These are phyloP conservation scores for Apamea crenata DNA, from an alignment of 2,888 invertebrate genomes.

Conservation along the genomic window DNA sequence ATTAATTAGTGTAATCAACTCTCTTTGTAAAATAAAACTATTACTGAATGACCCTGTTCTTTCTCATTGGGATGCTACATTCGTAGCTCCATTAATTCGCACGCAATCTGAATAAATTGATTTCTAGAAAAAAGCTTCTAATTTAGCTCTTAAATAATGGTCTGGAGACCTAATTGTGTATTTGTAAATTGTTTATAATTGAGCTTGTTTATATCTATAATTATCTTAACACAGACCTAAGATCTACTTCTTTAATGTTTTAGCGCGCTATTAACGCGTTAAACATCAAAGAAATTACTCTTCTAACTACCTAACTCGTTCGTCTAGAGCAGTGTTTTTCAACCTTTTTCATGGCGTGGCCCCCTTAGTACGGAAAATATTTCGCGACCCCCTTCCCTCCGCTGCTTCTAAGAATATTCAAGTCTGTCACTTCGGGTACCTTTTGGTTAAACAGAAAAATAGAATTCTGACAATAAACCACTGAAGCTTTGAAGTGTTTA, in stretches of 20 bases:
- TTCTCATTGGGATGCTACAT: constrained; percentile 39
- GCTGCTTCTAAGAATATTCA: no score
- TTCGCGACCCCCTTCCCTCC: no score
- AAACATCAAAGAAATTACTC: no score
- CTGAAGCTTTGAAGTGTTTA: no score
- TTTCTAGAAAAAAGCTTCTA: constrained; percentile 30
- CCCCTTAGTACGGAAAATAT: no score
- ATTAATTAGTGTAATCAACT: background rate
- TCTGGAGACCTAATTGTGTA: constrained; percentile 13
- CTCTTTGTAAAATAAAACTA: constrained; percentile 1
- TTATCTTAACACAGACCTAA: background rate
- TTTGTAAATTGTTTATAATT: constrained; percentile 14
- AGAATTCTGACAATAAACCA: no score
- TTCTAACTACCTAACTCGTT: no score
- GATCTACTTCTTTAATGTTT: background rate
- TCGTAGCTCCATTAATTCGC: constrained; percentile 27
- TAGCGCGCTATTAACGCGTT: background rate
- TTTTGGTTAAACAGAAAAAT: no score
- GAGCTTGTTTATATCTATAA: background rate
- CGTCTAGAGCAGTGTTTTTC: background rate
- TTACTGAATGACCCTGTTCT: constrained; percentile 27
- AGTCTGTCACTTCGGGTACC: no score
- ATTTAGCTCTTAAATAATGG: constrained; percentile 15
- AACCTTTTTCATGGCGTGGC: no score
- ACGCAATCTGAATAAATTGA: constrained; percentile 46